phyloP scores from a whole-genome alignment of 2,888 invertebrate species.

The Aphidoletes aphidimyza region DNA sequence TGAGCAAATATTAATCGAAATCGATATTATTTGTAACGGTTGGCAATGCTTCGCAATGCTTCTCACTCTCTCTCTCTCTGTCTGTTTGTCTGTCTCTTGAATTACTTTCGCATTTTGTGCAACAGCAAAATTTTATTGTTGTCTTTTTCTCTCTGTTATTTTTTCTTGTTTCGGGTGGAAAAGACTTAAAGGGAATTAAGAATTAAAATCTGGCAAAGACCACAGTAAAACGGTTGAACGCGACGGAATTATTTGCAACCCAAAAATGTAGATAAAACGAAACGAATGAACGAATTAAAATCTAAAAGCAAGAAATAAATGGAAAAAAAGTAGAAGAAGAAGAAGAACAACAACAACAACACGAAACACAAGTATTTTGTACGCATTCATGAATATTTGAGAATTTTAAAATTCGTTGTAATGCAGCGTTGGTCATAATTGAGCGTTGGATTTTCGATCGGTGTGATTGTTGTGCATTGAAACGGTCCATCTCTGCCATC shows the following conservation, averaged over 20 bases:
- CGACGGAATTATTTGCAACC: not conserved
- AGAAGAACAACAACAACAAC: not conserved
- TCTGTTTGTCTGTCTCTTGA: not conserved
- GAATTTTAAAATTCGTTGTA: not conserved
- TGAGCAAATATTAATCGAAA: constrained; percentile 40
- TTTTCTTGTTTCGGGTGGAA: not conserved
- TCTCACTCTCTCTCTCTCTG: not conserved
- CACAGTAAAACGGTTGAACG: constrained; percentile 11
- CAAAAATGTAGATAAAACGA: not conserved
- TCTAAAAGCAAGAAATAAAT: not conserved
- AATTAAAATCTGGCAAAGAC: not conserved
- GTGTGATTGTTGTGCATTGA: not conserved
- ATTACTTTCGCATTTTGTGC: not conserved
- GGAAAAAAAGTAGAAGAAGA: not conserved
- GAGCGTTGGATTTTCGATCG: not conserved
- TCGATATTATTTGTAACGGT: not conserved
- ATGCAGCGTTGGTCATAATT: constrained; percentile 7
- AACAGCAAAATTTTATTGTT: too few relatives aligned
- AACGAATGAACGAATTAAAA: constrained; percentile 4
- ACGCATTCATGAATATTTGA: constrained; percentile 32
- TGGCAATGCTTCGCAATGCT: not conserved
- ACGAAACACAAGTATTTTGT: constrained; percentile 12
- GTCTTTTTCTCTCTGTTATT: too few relatives aligned
- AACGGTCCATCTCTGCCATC: not conserved
- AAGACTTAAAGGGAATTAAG: constrained; percentile 45